A percentile compares a stretch with the other conserved stretches of the same genome.
Conservation (phyloP, 2,888 invertebrate genomes). For the Scaptomyza flava region DNA sequence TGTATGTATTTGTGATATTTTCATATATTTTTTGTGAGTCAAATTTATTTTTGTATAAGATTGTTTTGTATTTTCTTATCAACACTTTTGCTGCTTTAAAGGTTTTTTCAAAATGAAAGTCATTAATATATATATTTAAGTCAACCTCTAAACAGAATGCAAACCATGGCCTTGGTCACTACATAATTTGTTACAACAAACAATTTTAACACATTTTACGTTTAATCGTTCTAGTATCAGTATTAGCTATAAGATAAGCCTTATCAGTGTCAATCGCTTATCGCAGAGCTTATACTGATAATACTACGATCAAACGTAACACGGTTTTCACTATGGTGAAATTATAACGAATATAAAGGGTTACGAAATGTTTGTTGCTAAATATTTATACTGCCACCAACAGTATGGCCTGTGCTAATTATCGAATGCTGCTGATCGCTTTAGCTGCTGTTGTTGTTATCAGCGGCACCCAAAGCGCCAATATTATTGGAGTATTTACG, state of each 20-base stretch:
- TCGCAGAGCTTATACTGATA: too few species aligned
- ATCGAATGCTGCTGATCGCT: conserved; percentile 8
- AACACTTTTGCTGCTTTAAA: too few species aligned
- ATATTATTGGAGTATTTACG: conserved; percentile 81
- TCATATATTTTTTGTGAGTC: too few species aligned
- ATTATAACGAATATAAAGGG: conserved; percentile 10
- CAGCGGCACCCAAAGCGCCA: conserved; percentile 52
- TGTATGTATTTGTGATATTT: too few species aligned
- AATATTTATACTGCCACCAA: neutral
- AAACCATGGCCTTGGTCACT: conserved; percentile 29
- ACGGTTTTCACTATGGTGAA: too few species aligned
- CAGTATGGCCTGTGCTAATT: conserved; percentile 20
- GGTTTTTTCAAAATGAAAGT: too few species aligned
- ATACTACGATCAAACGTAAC: too few species aligned
- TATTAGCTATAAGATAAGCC: conserved; percentile 2
- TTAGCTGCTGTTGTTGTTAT: conserved; percentile 18
- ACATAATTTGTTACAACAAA: neutral
- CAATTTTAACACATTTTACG: conserved; percentile 31
- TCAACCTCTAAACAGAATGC: too few species aligned
- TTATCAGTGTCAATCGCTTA: conserved; percentile 8
- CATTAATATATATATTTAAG: too few species aligned
- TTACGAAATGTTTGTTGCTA: neutral
- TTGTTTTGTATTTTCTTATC: too few species aligned
- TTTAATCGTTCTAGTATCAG: conserved; percentile 5
- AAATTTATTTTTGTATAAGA: too few species aligned